Conservation (phyloP, 2,113 vertebrate species). For the Cariama cristata region DNA sequence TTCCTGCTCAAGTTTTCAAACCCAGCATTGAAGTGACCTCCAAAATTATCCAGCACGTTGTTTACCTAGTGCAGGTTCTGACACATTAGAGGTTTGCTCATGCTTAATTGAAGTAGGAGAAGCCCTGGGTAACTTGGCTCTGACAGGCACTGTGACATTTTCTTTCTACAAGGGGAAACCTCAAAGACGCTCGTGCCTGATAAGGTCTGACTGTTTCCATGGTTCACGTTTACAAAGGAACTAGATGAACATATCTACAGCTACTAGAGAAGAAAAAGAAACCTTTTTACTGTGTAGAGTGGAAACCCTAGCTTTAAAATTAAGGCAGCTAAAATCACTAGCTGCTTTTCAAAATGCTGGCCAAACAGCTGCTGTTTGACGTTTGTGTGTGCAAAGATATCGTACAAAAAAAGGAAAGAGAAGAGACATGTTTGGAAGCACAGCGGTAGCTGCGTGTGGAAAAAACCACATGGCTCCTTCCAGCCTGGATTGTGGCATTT, state of each 20-base stretch:
- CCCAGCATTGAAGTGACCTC: neutral
- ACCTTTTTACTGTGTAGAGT: neutral
- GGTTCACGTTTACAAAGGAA: neutral
- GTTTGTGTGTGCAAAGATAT: slow-evolving; percentile 18
- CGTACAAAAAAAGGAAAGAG: neutral
- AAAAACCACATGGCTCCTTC: slow-evolving; percentile 15
- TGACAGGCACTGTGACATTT: neutral
- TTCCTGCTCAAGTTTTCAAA: neutral
- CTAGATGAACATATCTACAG: neutral
- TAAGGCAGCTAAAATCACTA: slow-evolving; percentile 1
- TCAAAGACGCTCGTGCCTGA: neutral
- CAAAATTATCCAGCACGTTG: neutral
- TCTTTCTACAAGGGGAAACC: neutral
- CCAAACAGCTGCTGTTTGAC: slow-evolving; percentile 56
- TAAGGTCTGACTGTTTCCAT: neutral
- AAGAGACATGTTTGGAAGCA: slow-evolving; percentile 17
- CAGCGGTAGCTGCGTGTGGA: neutral
- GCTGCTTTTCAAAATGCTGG: neutral
- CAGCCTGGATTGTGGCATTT: neutral
- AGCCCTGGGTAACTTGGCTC: neutral
- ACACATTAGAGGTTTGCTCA: neutral
- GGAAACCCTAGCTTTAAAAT: neutral
- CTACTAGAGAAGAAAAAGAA: neutral
- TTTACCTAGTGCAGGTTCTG: neutral
- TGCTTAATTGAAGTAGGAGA: neutral